Conservation (phyloP, 1,140 invertebrate species). For the Bombus affinis region DNA sequence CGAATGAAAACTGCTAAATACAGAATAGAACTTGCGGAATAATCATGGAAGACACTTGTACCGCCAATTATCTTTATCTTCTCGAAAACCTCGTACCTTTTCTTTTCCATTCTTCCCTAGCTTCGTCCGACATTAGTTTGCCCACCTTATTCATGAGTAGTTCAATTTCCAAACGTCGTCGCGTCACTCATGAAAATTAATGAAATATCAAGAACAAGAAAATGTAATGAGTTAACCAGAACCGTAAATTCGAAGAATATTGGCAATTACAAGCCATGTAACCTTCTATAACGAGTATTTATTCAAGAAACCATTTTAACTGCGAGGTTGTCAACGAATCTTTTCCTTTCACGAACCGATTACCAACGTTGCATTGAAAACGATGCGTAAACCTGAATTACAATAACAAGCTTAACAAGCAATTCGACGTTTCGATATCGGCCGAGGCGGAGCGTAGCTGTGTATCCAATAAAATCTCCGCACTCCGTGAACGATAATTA, state of each 20-base stretch:
- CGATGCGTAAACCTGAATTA: slow-evolving; percentile 26
- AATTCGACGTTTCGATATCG: slow-evolving; percentile 51
- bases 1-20: too few species aligned
- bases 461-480: slow-evolving; percentile 48
- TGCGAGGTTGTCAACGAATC: not conserved
- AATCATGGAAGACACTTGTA: slow-evolving; percentile 22
- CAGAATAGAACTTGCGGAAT: slow-evolving; percentile 46
- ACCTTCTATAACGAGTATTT: not conserved
- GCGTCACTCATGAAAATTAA: not conserved
- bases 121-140: not conserved
- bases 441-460: slow-evolving; percentile 18
- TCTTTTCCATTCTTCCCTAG: too few species aligned
- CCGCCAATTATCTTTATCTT: slow-evolving; percentile 13
- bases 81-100: not conserved
- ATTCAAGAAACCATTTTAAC: not conserved
- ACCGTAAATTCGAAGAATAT: not conserved
- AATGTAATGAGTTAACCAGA: not conserved
- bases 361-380: not conserved
- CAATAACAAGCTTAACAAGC: slow-evolving; percentile 54
- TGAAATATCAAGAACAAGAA: not conserved
- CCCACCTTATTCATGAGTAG: not conserved
- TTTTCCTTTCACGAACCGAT: not conserved
- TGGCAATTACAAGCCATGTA: not conserved
- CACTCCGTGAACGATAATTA: slow-evolving; percentile 50
- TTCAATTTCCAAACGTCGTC: slow-evolving; percentile 6